Conservation (phyloP, 2,113 vertebrate genomes). For the Pseudopodoces humilis region DNA sequence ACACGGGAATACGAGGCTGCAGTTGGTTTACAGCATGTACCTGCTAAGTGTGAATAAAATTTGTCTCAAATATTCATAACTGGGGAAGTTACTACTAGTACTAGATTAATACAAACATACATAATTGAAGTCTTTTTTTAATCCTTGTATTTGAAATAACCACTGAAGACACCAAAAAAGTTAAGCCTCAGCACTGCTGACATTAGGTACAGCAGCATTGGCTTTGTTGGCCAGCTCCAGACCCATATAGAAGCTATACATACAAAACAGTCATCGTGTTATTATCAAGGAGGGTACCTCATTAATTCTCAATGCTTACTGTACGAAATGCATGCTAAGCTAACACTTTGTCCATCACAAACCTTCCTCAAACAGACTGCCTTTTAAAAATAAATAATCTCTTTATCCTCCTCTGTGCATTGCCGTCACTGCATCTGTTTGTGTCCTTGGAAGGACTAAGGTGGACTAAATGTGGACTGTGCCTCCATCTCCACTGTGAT, state of each 20-base stretch:
- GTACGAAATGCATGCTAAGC: not conserved
- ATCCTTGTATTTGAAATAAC: not conserved
- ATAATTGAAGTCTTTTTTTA: not conserved
- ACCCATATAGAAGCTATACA: not conserved
- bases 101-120: not conserved
- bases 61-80: not conserved
- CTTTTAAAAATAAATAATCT: not conserved
- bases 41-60: not conserved
- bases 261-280: fast-evolving
- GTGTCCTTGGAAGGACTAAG: not conserved
- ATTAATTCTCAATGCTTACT: not conserved
- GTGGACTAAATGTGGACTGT: fast-evolving
- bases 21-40: not conserved
- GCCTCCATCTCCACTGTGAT: not conserved
- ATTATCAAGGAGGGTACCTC: not conserved
- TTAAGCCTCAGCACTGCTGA: not conserved
- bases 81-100: not conserved
- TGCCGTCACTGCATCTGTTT: not conserved
- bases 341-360: not conserved
- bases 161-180: not conserved
- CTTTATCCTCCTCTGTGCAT: not conserved
- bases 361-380: not conserved
- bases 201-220: not conserved
- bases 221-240: not conserved
- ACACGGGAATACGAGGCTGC: not conserved